Base-by-base conservation (phyloP, 2,888 invertebrate genomes). In the Hemicrepidius hirtus region DNA sequence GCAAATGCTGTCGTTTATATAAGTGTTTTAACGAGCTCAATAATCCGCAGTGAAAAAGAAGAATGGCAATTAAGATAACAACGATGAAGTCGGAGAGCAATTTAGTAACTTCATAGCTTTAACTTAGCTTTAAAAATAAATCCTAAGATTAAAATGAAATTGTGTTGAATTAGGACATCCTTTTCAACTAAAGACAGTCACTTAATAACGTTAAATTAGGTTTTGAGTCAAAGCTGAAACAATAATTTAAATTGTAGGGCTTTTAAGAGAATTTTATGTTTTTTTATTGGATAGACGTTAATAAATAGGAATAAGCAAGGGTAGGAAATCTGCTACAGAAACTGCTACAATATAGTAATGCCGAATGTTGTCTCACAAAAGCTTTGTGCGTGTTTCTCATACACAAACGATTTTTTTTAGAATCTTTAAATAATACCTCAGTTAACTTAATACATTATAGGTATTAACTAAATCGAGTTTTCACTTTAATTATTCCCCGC, bases 401-500 rank as follows among this genome's bases (percentile, higher is more conserved):
- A 49, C 21, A n/a, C 24, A 12, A 49, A 12, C 21, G 13, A 16
- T n/a, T 24, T 1, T 53, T 53, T 28, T 53, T 28, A 13, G 1
- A 6, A 5, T 13, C 13, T 32, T 13, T 24, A 16, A n/a, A 28
- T 28, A 24, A 53, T 24, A 7, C 53, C 12, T n/a, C 49, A 49
- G 21, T 49, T 49, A 49, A 49, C 24, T 24, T 49, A 49, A 49
- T 24, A 21, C 20, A 16, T 55, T 32, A 55, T 55, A 55, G 9
- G 55, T 35, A 35, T 55, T 57, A 57, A 37, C 18, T 37, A 40
- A 40, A 57, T 57, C 21, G 18, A 57, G 37, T 57, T 57, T 37
- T 18, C 50, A 21, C 40, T 37, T 13, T 20, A 37, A 57, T 57
- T 57, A 57, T 37, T 21, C 10, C 32, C 18, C 37, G 18, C 40